A percentile compares a stretch with the other conserved stretches of the same genome.
Conservation (phyloP, 2,797 vertebrate genomes). For the Epinephelus coioides region DNA sequence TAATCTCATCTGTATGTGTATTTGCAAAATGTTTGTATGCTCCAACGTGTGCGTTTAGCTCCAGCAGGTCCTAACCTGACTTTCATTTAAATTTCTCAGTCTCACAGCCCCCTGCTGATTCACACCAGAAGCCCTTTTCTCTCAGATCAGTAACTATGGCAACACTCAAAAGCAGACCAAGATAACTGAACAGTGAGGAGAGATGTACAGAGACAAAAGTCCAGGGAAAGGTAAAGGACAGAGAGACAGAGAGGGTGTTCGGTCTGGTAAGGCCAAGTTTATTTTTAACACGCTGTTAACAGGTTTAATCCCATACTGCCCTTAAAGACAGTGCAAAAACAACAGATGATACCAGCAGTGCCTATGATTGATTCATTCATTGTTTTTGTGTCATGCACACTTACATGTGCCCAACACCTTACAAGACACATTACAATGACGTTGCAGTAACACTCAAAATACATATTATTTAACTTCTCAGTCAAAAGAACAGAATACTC, state of each 20-base stretch:
- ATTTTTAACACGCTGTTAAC: slow-evolving; percentile 1
- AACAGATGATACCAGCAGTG: too few relatives aligned
- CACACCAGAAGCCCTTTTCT: slow-evolving; percentile 55
- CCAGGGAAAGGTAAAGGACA: background rate
- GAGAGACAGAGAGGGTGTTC: background rate
- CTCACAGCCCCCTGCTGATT: slow-evolving; percentile 51
- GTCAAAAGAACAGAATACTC: too few relatives aligned
- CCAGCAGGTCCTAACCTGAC: slow-evolving; percentile 60
- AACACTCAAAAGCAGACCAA: slow-evolving; percentile 60
- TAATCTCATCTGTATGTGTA: background rate
- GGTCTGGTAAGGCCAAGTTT: background rate
- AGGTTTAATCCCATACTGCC: background rate
- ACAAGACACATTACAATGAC: too few relatives aligned
- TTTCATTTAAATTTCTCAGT: slow-evolving; percentile 63
- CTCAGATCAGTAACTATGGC: slow-evolving; percentile 74
- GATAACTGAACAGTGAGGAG: slow-evolving; percentile 10
- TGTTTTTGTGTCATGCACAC: too few relatives aligned
- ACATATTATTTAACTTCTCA: too few relatives aligned
- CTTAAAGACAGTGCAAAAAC: background rate
- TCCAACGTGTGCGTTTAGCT: background rate
- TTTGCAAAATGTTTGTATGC: slow-evolving; percentile 19
- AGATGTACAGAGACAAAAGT: slow-evolving; percentile 6
- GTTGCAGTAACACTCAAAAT: too few relatives aligned
- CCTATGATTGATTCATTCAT: too few relatives aligned
- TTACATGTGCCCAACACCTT: too few relatives aligned